These are phyloP conservation scores for Pollenia amentaria DNA, from an alignment of 2,888 invertebrate species.

Conservation along the genomic window DNA sequence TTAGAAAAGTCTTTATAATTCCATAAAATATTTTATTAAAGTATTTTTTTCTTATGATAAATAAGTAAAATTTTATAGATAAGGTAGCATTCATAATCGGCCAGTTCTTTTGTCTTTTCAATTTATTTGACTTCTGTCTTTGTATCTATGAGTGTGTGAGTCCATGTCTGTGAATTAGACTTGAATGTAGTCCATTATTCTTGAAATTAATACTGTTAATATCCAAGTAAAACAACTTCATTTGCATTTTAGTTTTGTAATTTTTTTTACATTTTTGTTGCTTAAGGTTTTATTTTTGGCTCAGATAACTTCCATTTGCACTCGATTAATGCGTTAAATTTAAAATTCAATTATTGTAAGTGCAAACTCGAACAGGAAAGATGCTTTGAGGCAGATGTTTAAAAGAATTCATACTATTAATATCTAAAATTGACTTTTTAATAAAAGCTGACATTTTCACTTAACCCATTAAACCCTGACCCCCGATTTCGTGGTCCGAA, in stretches of 20 bases:
- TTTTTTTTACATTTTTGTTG: slow-evolving; percentile 16
- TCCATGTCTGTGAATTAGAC: slow-evolving; percentile 13
- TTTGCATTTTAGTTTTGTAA: slow-evolving; percentile 50
- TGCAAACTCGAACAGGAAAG: not conserved
- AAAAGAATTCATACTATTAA: not conserved
- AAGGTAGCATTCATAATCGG: slow-evolving; percentile 4
- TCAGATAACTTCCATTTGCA: slow-evolving; percentile 41
- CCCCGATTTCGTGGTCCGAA: too few relatives aligned
- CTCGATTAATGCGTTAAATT: slow-evolving; percentile 58
- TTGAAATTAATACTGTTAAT: slow-evolving; percentile 17
- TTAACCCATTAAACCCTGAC: too few relatives aligned
- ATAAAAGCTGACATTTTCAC: too few relatives aligned
- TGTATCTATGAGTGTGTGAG: not conserved
- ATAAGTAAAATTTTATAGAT: slow-evolving; percentile 51
- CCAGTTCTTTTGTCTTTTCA: not conserved
- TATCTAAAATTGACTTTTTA: not conserved
- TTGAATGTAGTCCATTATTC: not conserved
- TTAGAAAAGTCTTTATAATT: slow-evolving; percentile 45
- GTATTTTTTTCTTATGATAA: slow-evolving; percentile 47
- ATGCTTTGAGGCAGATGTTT: not conserved
- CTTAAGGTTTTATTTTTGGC: slow-evolving; percentile 41
- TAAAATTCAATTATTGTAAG: slow-evolving; percentile 67
- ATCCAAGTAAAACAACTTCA: slow-evolving; percentile 39
- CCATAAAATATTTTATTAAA: slow-evolving; percentile 34
- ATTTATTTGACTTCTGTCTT: slow-evolving; percentile 6